Evolutionary conservation across 2,113 vertebrate genomes (phyloP).

Genomic region (Syngnathoides biaculeatus): DNA sequence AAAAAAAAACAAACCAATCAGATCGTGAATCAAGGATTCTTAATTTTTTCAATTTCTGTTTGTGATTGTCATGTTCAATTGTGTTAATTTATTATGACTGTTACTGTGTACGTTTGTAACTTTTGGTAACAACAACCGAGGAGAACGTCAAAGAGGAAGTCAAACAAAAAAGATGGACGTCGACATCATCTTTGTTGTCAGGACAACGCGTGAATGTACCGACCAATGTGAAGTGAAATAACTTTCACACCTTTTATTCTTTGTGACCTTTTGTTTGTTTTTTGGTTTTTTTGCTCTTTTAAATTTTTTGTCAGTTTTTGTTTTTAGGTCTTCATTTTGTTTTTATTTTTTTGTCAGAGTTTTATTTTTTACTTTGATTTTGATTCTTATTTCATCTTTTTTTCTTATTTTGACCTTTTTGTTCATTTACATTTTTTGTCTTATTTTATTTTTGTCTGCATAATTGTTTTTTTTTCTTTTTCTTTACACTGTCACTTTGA

Average conservation of each 20-base stretch:
- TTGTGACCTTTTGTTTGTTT: too few relatives aligned
- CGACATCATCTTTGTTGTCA: neutral
- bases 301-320: neutral
- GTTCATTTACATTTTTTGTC: too few relatives aligned
- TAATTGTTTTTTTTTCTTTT: too few relatives aligned
- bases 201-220: constrained; percentile 65
- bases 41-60: neutral
- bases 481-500: too few relatives aligned
- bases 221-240: constrained; percentile 72
- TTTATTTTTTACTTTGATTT: neutral
- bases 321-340: too few relatives aligned
- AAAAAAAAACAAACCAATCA: neutral
- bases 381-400: neutral
- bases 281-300: neutral
- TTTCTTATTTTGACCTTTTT: too few relatives aligned
- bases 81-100: constrained; percentile 3
- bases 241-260: constrained; percentile 43
- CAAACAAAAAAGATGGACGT: neutral
- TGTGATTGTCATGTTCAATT: neutral
- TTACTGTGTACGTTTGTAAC: neutral
- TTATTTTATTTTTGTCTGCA: too few relatives aligned
- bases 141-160: neutral
- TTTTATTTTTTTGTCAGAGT: neutral
- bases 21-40: neutral
- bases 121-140: neutral